Evolutionary conservation across 2,113 vertebrate genomes (phyloP), one percentile per base, ranked within the genome.

Genomic region (Heptranchias perlo): DNA sequence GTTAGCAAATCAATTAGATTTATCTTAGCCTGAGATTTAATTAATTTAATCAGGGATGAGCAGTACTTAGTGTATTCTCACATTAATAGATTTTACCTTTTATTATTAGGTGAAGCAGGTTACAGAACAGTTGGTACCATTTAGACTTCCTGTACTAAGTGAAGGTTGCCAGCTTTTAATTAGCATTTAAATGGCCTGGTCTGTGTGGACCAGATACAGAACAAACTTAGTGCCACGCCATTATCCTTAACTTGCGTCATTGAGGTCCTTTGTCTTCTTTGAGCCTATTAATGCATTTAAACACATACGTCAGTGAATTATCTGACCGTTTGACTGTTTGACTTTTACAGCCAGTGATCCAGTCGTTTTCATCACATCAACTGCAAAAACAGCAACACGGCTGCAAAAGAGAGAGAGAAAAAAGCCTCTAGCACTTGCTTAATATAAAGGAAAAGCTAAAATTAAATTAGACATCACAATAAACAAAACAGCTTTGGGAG

Each of bases 241-340:
- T 98, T 97, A 98, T 97, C 98, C 97, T 97, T 97, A 97, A 96
- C 97, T 96, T 98, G 97, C 97, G 97, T 98, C 98, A 98, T 96
- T 96, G 96, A 96, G 96, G 97, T 97, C 97, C 97, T 97, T 97
- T 98, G 97, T 97, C 97, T 97, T 97, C 97, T 98, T 98, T 97
- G 98, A 96, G 97, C 97, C 97, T 97, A 98, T 98, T 98, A 98
- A 98, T 98, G 97, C 97, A 97, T 98, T 98, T 97, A 98, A 97
- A 97, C 97, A 97, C 97, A 97, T 97, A 98, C 97, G 97, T 97
- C 97, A 97, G 97, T 96, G 96, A 97, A 97, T 97, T 97, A 97
- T 96, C 96, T 91, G 97, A 97, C 97, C 97, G 96, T 84, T 52
- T 95, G 64, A 95, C 6, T 76, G 96, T 96, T 97, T 97, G 96